phyloP scores from a whole-genome alignment of 2,797 vertebrate species.

The Lemur catta region DNA sequence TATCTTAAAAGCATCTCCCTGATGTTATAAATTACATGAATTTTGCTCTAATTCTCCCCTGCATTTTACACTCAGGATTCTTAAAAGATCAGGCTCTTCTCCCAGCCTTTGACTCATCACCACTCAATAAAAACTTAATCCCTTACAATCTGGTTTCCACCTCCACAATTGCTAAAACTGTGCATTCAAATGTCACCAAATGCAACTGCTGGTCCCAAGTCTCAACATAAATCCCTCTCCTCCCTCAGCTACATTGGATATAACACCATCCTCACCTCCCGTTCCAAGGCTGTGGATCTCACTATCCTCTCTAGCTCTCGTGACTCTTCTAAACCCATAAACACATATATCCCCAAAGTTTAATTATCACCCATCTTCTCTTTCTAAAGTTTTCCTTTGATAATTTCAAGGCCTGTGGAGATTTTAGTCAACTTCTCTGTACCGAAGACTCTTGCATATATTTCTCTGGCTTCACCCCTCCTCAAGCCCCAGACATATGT shows the following conservation, averaged over 20 bases:
- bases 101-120: constrained; percentile 9
- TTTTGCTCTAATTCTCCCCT: background rate
- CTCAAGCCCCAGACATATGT: background rate
- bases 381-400: background rate
- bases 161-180: background rate
- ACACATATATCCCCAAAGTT: background rate
- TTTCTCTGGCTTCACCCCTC: background rate
- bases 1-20: background rate
- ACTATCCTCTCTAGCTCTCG: background rate
- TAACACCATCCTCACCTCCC: no score
- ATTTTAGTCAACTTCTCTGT: background rate
- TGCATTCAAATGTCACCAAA: constrained; percentile 46
- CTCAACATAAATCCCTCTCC: background rate
- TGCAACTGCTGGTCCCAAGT: constrained; percentile 24
- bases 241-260: background rate
- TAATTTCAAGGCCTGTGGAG: background rate
- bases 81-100: background rate
- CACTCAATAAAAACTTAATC: constrained; percentile 44
- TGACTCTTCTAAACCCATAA: background rate
- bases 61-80: background rate
- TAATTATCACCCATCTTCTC: background rate
- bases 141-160: constrained; percentile 38
- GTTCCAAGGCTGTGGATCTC: background rate
- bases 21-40: background rate
- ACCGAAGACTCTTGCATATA: background rate